Conservation (phyloP, 1,140 invertebrate species). For the Lordiphosa mommai region DNA sequence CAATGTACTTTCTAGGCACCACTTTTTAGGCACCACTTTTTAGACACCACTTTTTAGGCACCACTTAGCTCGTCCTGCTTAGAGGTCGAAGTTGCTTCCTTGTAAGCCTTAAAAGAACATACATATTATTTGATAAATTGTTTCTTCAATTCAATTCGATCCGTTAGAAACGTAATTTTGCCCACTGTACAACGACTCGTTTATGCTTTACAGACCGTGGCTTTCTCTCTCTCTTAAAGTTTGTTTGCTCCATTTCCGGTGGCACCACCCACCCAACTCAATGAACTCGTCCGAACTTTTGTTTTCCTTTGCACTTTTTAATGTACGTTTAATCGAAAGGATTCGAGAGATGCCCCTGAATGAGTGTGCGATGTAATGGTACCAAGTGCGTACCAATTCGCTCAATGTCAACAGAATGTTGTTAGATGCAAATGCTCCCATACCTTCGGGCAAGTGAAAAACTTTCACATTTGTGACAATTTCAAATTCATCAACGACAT, state of each 20-base stretch:
- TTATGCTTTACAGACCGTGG: conserved; percentile 32
- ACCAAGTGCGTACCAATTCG: conserved; percentile 58
- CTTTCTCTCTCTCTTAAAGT: conserved; percentile 12
- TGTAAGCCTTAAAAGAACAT: no score
- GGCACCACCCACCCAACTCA: conserved; percentile 38
- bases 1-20: no score
- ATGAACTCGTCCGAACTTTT: conserved; percentile 76
- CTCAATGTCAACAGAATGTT: conserved; percentile 59
- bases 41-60: no score
- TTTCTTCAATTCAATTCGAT: no score
- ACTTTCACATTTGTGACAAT: conserved; percentile 76
- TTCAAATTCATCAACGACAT: conserved; percentile 78
- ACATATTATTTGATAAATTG: no score
- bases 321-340: conserved; percentile 30
- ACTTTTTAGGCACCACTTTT: no score
- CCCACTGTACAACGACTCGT: not conserved
- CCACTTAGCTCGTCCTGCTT: no score
- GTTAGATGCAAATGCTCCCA: conserved; percentile 61
- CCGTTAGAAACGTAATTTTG: not conserved
- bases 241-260: conserved; percentile 72
- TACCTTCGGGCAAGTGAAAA: conserved; percentile 57
- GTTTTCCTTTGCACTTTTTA: conserved; percentile 40
- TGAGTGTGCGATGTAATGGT: conserved; percentile 42
- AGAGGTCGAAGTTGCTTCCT: no score
- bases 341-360: conserved; percentile 35